Conservation (phyloP, 2,888 invertebrate species). For the Darwinula stevensoni region DNA sequence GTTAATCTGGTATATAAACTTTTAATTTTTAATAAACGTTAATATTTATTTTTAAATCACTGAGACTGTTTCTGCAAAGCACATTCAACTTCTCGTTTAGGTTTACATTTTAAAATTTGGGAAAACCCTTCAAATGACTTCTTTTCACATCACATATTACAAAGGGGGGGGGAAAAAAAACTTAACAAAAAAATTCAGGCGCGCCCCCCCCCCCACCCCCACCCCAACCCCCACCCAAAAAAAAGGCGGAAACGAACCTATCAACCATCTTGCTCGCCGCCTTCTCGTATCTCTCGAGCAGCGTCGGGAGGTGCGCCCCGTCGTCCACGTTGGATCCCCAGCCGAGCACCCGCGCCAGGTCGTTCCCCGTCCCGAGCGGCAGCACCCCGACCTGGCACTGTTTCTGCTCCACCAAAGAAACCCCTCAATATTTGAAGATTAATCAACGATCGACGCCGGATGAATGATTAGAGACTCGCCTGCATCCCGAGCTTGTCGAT, state of each 20-base stretch:
- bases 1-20: too few species aligned
- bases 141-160: too few species aligned
- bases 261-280: constrained; percentile 95
- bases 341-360: constrained; percentile 71
- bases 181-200: too few species aligned
- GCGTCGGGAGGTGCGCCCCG: constrained; percentile 64
- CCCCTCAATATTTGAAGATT: neutral
- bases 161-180: too few species aligned
- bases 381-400: constrained; percentile 82
- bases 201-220: too few species aligned
- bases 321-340: constrained; percentile 94
- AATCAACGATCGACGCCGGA: neutral
- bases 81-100: too few species aligned
- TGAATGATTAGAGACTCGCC: constrained; percentile 27
- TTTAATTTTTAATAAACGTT: too few species aligned
- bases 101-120: too few species aligned
- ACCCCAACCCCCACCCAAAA: too few species aligned
- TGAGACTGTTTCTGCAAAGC: too few species aligned
- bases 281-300: constrained; percentile 74
- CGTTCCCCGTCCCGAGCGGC: constrained; percentile 86
- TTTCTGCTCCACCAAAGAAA: constrained; percentile 25
- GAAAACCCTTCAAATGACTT: too few species aligned
- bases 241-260: constrained; percentile 27
- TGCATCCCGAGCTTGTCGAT: constrained; percentile 83
- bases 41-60: too few species aligned